phyloP scores from a whole-genome alignment of 2,888 invertebrate genomes.

The Malacosoma neustria region DNA sequence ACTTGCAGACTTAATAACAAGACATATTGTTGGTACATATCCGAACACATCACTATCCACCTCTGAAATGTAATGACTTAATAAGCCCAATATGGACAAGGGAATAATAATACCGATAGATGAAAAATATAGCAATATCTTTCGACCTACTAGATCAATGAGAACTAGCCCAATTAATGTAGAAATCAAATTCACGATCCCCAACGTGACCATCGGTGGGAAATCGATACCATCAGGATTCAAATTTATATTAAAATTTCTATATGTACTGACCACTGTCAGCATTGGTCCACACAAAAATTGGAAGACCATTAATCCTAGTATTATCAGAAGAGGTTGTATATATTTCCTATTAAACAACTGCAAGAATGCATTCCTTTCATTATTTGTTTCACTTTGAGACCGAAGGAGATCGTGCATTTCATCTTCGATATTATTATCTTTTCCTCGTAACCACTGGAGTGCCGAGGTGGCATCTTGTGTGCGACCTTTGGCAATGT shows the following conservation, averaged over 20 bases:
- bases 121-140: conserved; percentile 90
- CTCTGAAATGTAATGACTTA: conserved; percentile 62
- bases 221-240: no score
- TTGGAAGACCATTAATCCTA: conserved; percentile 96
- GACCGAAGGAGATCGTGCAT: conserved; percentile 82
- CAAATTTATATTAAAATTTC: no score
- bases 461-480: conserved; percentile 86
- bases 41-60: no score
- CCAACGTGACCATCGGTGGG: no score
- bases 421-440: conserved; percentile 85
- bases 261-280: no score
- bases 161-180: conserved; percentile 89
- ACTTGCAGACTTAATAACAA: conserved; percentile 88
- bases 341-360: conserved; percentile 80
- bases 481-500: conserved; percentile 83
- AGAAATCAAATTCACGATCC: no score
- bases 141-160: conserved; percentile 94
- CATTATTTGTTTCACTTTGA: conserved; percentile 80
- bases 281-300: conserved; percentile 94
- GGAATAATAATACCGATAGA: conserved; percentile 85
- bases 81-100: conserved; percentile 81
- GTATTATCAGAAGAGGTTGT: conserved; percentile 85
- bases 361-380: conserved; percentile 77
- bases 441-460: conserved; percentile 87
- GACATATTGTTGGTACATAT: conserved; percentile 87